Evolutionary conservation across 64 coral and sea anemone genomes (phyloP), one percentile per base, ranked within the genome.

Genomic region (Porites australiensis): DNA sequence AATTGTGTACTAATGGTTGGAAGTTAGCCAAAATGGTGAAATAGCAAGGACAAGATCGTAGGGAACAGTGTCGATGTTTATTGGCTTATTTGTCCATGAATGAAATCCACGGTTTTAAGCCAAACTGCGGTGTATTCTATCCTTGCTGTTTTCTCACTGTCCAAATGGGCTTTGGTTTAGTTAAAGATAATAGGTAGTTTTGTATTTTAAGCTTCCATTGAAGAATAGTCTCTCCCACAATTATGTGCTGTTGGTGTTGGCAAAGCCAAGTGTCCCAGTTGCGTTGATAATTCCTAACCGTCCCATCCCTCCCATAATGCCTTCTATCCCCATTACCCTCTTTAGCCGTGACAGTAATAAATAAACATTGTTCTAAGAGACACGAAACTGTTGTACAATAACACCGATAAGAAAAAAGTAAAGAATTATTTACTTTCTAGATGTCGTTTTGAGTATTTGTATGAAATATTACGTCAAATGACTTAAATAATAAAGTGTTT

Each of bases 361-460:
- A 19, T 83, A 59, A 74, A 7, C 48, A 44, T 10, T 79, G 77
- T 23, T 79, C 19, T 58, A 20, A 83, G 66, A 44, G 59, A 44
- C 27, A 66, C 58, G 44, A 83, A 74, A 63, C 37, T 45, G 44
- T 83, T 83, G 79, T 83, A 83, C 64, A 83, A 64, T 83, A 83
- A 65, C 47, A 83, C 58, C 14, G 21, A 13, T 49, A 45, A 61
- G 64, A 43, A 83, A 13, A 43, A 80, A 80, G 77, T 80, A 80
- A 80, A 80, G 77, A 80, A 80, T 60, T 60, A 59, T 80, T 80
- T 80, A 60, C 77, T 80, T 61, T 45, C 55, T 80, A 79, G 27
- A 66, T 83, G 79, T 67, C 59, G 62, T 67, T 83, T 83, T 83
- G 79, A 83, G 79, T 83, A 83, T 83, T 83, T 83, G 79, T 67